Conservation (phyloP, 2,797 vertebrate genomes). For the Mionectes olivaceus region DNA sequence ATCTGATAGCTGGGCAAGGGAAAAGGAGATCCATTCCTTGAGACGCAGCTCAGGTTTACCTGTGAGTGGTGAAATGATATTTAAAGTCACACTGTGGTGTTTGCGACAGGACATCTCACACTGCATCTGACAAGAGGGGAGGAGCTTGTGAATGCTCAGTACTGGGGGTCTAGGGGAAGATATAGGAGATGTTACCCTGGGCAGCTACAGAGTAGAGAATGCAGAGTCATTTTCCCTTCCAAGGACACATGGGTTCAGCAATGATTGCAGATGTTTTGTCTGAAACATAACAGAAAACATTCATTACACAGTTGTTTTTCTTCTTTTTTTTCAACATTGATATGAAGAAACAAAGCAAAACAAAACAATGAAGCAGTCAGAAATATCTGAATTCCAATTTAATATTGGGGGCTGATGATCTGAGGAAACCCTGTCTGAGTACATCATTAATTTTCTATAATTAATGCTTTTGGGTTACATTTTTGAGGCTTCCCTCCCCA, state of each 20-base stretch:
- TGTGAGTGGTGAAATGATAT: not conserved
- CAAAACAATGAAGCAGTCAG: not conserved
- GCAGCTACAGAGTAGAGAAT: rapidly evolving
- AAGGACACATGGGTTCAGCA: rapidly evolving
- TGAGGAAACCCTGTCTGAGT: not conserved
- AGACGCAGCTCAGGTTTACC: not conserved
- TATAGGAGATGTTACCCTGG: rapidly evolving
- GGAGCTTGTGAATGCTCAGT: not conserved
- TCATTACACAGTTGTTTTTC: not conserved
- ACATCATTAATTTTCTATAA: not conserved
- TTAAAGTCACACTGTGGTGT: not conserved
- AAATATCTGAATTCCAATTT: not conserved
- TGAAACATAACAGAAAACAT: not conserved
- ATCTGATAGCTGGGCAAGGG: not conserved
- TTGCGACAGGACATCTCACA: rapidly evolving
- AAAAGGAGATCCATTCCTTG: not conserved
- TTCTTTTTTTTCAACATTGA: not conserved
- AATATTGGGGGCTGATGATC: not conserved
- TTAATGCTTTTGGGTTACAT: not conserved
- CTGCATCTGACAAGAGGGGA: not conserved
- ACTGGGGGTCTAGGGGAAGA: not conserved
- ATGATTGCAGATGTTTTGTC: not conserved
- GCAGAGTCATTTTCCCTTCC: not conserved
- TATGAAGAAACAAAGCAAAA: not conserved
- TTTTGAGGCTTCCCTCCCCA: not conserved